Evolutionary conservation across 2,113 vertebrate genomes (phyloP).

Genomic region (Octodon degus): DNA sequence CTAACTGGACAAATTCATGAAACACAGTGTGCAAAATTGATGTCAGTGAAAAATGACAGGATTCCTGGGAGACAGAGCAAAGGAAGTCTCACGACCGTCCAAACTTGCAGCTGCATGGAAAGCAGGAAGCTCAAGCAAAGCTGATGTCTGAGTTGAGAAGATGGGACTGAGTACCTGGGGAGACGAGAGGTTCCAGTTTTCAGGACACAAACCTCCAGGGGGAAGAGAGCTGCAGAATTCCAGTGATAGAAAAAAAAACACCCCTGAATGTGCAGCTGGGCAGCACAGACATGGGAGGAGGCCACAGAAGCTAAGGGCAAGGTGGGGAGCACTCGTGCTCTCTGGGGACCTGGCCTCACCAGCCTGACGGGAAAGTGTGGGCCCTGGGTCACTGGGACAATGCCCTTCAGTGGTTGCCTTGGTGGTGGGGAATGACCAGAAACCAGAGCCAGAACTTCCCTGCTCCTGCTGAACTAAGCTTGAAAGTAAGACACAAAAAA

Average conservation of each 20-base stretch:
- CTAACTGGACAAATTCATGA: background rate
- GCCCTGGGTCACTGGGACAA: background rate
- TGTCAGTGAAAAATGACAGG: background rate
- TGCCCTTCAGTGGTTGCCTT: too few species aligned
- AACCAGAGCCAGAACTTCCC: background rate
- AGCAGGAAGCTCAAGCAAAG: background rate
- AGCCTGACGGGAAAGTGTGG: background rate
- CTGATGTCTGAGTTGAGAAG: background rate
- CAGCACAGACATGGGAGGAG: too few species aligned
- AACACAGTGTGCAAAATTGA: background rate
- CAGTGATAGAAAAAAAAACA: background rate
- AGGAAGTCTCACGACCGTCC: too few species aligned
- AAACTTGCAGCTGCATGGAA: background rate
- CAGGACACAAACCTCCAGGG: background rate
- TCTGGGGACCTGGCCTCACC: background rate
- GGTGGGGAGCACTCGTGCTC: background rate
- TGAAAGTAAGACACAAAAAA: too few species aligned
- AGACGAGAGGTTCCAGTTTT: background rate
- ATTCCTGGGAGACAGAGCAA: background rate
- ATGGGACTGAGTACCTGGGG: too few species aligned
- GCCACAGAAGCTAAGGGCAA: too few species aligned
- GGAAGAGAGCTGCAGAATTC: background rate
- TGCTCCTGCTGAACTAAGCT: too few species aligned
- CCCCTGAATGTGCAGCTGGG: background rate
- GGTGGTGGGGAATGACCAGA: background rate